phyloP scores from a whole-genome alignment of 1,140 invertebrate genomes.

The Bilobella aurantiaca region DNA sequence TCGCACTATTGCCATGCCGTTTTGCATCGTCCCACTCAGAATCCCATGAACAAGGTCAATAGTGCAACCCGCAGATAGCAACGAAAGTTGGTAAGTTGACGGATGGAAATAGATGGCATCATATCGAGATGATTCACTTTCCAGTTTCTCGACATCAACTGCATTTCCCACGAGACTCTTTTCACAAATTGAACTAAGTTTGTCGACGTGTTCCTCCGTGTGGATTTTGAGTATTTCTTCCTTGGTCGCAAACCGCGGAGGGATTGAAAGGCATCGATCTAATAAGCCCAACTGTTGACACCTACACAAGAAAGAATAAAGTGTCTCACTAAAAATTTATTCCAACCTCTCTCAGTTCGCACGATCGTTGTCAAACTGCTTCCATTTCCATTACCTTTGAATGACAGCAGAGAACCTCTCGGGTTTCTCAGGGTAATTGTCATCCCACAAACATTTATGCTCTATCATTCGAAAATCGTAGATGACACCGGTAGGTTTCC shows the following conservation, averaged over 20 bases:
- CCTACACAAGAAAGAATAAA: too few species aligned
- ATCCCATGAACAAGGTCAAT: conserved; percentile 68
- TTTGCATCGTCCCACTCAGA: conserved; percentile 56
- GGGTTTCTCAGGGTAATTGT: too few species aligned
- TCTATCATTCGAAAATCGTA: too few species aligned
- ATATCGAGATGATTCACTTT: conserved; percentile 51
- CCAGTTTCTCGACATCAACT: conserved; percentile 48
- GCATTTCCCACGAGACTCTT: too few species aligned
- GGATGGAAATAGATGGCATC: conserved; percentile 79
- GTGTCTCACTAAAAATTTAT: too few species aligned
- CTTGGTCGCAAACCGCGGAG: conserved; percentile 53
- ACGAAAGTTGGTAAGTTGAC: conserved; percentile 62
- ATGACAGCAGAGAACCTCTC: too few species aligned
- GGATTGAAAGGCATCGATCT: conserved; percentile 53
- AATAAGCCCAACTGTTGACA: conserved; percentile 63
- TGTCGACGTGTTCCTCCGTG: conserved; percentile 50
- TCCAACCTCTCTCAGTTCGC: too few species aligned
- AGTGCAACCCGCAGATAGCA: conserved; percentile 65
- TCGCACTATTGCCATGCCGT: conserved; percentile 71
- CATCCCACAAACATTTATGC: too few species aligned
- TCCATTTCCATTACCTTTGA: too few species aligned
- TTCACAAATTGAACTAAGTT: conserved; percentile 53
- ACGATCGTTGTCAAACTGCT: too few species aligned
- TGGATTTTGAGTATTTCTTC: conserved; percentile 60
- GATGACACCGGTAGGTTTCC: too few species aligned